These are phyloP conservation scores for Lymantria dispar DNA, from an alignment of 2,888 invertebrate species.

Conservation along the genomic window DNA sequence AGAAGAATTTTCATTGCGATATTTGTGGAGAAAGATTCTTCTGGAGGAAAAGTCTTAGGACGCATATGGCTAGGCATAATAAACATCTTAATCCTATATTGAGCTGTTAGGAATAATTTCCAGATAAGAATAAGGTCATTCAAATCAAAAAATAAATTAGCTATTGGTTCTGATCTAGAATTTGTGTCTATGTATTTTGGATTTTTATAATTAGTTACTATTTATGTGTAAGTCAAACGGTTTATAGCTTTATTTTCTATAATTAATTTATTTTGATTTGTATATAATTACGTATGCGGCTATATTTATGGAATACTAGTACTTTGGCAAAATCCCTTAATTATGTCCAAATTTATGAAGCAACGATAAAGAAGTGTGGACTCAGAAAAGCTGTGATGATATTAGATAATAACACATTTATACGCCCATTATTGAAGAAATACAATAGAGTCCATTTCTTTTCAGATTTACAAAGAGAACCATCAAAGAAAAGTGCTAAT, in stretches of 20 bases:
- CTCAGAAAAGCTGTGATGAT: neutral
- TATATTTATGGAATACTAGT: no score
- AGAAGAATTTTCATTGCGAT: slow-evolving; percentile 83
- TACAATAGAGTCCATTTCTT: slow-evolving; percentile 55
- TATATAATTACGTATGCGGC: no score
- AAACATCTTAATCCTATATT: slow-evolving; percentile 43
- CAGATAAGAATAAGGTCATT: neutral
- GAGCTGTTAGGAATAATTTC: neutral
- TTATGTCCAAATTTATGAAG: no score
- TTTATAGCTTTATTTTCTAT: no score
- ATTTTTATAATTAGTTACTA: no score
- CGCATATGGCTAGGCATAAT: slow-evolving; percentile 76
- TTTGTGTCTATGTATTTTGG: no score
- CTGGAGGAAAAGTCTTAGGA: slow-evolving; percentile 83
- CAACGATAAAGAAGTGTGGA: neutral
- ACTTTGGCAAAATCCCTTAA: no score
- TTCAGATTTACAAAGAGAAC: slow-evolving; percentile 62
- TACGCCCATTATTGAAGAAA: slow-evolving; percentile 49
- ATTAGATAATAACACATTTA: slow-evolving; percentile 1
- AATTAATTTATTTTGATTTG: no score
- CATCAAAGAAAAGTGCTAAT: slow-evolving; percentile 40
- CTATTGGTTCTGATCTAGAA: no score
- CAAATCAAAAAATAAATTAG: no score
- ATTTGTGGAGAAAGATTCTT: slow-evolving; percentile 83
- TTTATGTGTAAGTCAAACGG: no score